Base-by-base conservation (phyloP, 2,113 vertebrate genomes). In the Corythornis cristatus region DNA sequence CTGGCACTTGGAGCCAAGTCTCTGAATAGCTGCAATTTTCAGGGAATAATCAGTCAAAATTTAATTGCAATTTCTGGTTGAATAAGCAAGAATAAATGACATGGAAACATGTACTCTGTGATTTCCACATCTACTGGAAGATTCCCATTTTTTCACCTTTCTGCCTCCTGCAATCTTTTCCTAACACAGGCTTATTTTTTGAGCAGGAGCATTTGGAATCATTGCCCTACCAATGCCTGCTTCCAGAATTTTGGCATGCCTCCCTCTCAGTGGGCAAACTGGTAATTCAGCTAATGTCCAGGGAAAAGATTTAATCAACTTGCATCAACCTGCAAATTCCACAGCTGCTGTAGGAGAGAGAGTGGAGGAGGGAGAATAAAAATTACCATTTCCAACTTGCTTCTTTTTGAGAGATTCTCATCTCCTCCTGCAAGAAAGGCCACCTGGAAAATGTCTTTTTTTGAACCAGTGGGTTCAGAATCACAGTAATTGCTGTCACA, bases 21-120 rank as follows among this genome's bases (percentile, higher is more conserved):
- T 87, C 62, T 89, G 67, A 93, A 91, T 88, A 91, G 75, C 82
- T 87, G 89, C 71, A 82, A 51, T 82, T 95, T 70, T 53, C 71
- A 35, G 81, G 87, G 87, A 84, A 92, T 64, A 90, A 90, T 95
- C 71, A 85, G 67, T 91, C 62, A 80, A 77, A 77, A 86, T 89
- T 75, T 95, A 95, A 94, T 93, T 96, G 85, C 64, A 83, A 54
- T 65, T 87, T 93, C 84, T 58, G 78, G 82, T 91, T 93, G 91
- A 91, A 89, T 83, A 79, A 95, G 82, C 91, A 80, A 54, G 88
- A 91, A 76, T 73, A 62, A 95, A 93, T 89, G 62, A 73, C 9
- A 16, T 54, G 50, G 56, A 81, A 92, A 95, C 71, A 33, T n/a
- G n/a, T 10, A 43, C 73, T 75, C 71, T 53, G 0, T 57, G 66